Evolutionary conservation across 2,888 invertebrate species (phyloP), one percentile per base, ranked within the genome.

Genomic region (Cheilosia vernalis): DNA sequence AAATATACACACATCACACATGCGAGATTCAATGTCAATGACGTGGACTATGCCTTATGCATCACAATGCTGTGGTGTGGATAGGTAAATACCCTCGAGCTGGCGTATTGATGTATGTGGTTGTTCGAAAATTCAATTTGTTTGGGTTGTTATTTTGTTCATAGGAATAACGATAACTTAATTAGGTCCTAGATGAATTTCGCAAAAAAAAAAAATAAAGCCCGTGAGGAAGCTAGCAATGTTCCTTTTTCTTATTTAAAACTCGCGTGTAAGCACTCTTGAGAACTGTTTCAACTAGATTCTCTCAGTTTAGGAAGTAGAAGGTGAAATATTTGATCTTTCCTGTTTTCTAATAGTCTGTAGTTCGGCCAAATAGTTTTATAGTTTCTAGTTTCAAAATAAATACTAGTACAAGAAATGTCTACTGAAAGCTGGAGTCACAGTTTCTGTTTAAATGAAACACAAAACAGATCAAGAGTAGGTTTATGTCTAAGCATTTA

Each of bases 21-120:
- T 67, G 60, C 51, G 37, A 9, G 58, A 53, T 63, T 73, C 79
- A 84, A 74, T 79, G 73, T 74, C 79, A 79, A 79, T 79, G 69
- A 10, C 51, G 58, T 67, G 79, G 58, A 24, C 63, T 64, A 58
- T 70, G 56, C 15, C 24, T 56, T 64, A 53, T 70, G 56, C 15
- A 56, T 42, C 49, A 55, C 47, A 55, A 61, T 61, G 60, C 44
- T 72, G 44, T 42, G 40, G 47, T 63, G 61, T 19, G 74, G 61
- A 61, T 67, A 70, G 77, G 61, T 73, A 63, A 67, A 73, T 73
- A 79, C 67, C 76, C 79, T 74, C 58, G 56, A 56, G 83, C 27
- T 63, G 56, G 55, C 49, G 10, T 10, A 10, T 60, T 66, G 37
- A 27, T 27, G 27, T 5, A n/a, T n/a, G 5, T 30, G 30, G 44